These are phyloP conservation scores for Fregetta grallaria DNA, from an alignment of 2,113 vertebrate species.

Conservation along the genomic window DNA sequence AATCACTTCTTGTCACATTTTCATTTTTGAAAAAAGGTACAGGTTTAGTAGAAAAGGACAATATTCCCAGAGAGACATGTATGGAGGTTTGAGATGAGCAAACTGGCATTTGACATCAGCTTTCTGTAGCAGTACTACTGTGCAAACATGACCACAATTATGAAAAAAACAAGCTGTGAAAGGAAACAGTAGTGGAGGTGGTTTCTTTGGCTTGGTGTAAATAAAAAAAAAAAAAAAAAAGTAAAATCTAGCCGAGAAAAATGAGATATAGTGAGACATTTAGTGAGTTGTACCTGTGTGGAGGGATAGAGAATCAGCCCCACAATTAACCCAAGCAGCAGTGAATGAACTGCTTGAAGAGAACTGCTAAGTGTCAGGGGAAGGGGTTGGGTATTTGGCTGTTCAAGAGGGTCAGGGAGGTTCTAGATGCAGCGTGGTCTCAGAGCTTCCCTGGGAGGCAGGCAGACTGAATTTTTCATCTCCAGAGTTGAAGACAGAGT, in stretches of 20 bases:
- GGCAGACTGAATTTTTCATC: background rate
- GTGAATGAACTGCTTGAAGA: background rate
- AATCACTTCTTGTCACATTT: background rate
- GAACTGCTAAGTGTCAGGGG: background rate
- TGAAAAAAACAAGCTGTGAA: background rate
- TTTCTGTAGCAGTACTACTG: background rate
- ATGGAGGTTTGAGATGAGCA: background rate
- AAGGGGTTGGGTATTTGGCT: background rate
- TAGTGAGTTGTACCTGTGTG: background rate
- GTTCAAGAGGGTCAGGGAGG: background rate
- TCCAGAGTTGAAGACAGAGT: background rate
- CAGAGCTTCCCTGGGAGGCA: background rate
- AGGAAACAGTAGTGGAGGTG: background rate
- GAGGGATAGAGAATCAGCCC: background rate
- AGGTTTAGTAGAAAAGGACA: background rate
- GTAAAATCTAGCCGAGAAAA: background rate
- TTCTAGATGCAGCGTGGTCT: background rate
- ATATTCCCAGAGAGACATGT: too few relatives aligned
- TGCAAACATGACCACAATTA: background rate
- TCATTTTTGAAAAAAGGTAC: background rate
- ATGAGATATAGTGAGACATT: rapidly evolving
- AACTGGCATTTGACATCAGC: background rate
- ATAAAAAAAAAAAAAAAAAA: background rate
- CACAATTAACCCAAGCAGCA: background rate
- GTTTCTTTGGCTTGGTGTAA: background rate